Evolutionary conservation across 2,797 vertebrate species (phyloP).

Genomic region (Propithecus perrieri): DNA sequence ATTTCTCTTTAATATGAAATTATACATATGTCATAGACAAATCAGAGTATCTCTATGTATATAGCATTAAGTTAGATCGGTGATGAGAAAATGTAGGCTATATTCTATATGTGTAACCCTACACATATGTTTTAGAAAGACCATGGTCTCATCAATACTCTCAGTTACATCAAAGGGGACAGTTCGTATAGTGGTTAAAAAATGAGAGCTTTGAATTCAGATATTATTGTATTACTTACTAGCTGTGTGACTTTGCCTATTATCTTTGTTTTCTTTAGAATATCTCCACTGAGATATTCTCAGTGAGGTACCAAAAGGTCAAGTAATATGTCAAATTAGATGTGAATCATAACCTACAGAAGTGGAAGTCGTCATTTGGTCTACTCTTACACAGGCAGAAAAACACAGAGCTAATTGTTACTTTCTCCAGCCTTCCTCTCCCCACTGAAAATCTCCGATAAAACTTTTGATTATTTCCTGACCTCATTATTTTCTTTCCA

Average conservation of each 20-base stretch:
- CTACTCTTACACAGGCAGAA: neutral
- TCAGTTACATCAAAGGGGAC: neutral
- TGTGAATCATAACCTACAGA: neutral
- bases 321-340: conserved; percentile 39
- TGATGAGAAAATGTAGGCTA: neutral
- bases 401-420: conserved; percentile 13
- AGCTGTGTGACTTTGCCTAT: neutral
- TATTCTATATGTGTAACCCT: neutral
- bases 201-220: conserved; percentile 45
- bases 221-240: conserved; percentile 37
- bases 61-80: neutral
- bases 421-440: conserved; percentile 5
- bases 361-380: conserved; percentile 19
- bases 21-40: neutral
- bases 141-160: neutral
- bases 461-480: conserved; percentile 46
- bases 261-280: conserved; percentile 47
- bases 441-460: neutral
- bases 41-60: neutral
- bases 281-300: neutral
- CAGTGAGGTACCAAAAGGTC: neutral
- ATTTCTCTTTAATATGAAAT: conserved; percentile 24
- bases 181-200: conserved; percentile 13
- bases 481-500: conserved; percentile 40
- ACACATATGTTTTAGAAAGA: neutral